Evolutionary conservation across 2,888 invertebrate genomes (phyloP), one percentile per base, ranked within the genome.

Genomic region (Cremastobaeus sp.): DNA sequence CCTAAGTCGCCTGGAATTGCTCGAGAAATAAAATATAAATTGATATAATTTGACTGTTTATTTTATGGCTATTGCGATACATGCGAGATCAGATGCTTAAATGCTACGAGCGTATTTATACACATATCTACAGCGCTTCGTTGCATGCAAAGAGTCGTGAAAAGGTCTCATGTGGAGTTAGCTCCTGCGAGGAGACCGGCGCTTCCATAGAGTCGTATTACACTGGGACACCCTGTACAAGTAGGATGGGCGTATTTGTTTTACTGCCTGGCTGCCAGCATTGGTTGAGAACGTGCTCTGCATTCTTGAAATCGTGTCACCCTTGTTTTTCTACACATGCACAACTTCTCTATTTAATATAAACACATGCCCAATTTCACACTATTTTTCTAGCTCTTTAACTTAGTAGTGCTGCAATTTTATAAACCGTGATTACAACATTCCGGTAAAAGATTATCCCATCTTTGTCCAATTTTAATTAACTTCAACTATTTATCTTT

Each of bases 271-370:
- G 83, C 84, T 84, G 84, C 83, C 81, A 83, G 86, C 87, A 86
- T 86, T 87, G 87, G 86, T 87, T 87, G 85, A 83, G 84, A 80
- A 87, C 87, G 87, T 87, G 87, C 84, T 85, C 83, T 68, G 87
- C 84, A 87, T 87, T 87, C 87, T 84, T 84, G 84, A 86, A 85
- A 86, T 84, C 82, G 81, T 83, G 80, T 84, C 83, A 85, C 85
- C 85, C 84, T 84, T 84, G 85, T 85, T 85, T 82, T 81, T 77
- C 76, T 80, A 79, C 77, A 79, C 79, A 80, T 77, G 52, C 70
- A 50, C 57, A 65, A 68, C 65, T 64, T 39, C 50, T 34, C 59
- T 60, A 77, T 62, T 68, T 68, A 59, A 68, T 52, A 59, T 64
- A 57, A 55, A 57, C 57, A 57, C 66, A 66, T 50, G 55, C 66